Conservation (phyloP, 2,888 invertebrate genomes). For the Schrankia costaestrigalis region DNA sequence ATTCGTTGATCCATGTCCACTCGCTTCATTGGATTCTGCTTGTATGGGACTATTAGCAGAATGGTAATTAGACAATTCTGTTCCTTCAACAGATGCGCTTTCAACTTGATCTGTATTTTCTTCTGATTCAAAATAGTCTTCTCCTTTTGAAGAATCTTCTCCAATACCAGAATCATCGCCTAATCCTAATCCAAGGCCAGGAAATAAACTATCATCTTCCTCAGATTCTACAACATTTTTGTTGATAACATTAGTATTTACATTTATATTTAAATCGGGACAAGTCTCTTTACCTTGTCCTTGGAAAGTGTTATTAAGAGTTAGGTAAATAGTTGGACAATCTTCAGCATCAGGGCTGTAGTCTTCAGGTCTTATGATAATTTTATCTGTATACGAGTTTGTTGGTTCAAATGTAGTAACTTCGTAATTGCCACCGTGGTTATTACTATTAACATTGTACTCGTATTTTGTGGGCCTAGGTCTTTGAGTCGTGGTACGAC, state of each 20-base stretch:
- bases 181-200: slow-evolving; percentile 58
- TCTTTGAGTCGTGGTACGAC: slow-evolving; percentile 51
- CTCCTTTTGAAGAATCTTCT: slow-evolving; percentile 50
- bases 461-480: slow-evolving; percentile 58
- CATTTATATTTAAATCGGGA: slow-evolving; percentile 85
- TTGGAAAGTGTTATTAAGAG: slow-evolving; percentile 75
- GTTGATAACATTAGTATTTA: slow-evolving; percentile 85
- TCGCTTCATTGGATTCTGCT: slow-evolving; percentile 48
- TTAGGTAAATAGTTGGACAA: slow-evolving; percentile 81
- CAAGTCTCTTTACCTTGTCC: slow-evolving; percentile 83
- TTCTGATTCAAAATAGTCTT: slow-evolving; percentile 56
- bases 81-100: slow-evolving; percentile 60
- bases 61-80: slow-evolving; percentile 60
- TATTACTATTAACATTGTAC: slow-evolving; percentile 51
- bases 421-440: slow-evolving; percentile 56
- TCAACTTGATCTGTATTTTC: slow-evolving; percentile 54
- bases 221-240: slow-evolving; percentile 75
- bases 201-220: slow-evolving; percentile 59
- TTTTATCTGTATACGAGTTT: slow-evolving; percentile 65
- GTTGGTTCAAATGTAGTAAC: slow-evolving; percentile 67
- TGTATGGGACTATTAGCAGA: slow-evolving; percentile 44
- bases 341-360: slow-evolving; percentile 66
- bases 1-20: slow-evolving; percentile 43
- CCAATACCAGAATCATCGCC: slow-evolving; percentile 53
- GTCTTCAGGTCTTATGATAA: slow-evolving; percentile 72